Conservation (phyloP, 2,888 invertebrate genomes). For the Zelleria hepariella region DNA sequence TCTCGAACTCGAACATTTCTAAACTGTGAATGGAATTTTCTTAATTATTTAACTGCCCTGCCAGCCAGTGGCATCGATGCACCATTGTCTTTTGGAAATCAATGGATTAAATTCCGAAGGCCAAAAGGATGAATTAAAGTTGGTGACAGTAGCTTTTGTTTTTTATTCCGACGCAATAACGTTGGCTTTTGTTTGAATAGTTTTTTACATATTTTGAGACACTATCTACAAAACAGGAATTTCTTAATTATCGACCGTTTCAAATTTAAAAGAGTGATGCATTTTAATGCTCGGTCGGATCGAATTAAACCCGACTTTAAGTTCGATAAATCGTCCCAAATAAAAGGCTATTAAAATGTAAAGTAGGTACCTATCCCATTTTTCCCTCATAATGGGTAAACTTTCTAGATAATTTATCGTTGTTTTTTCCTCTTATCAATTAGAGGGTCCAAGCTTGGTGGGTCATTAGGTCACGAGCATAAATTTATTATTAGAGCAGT, state of each 20-base stretch:
- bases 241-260: neutral
- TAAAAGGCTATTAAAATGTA: neutral
- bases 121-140: neutral
- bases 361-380: neutral
- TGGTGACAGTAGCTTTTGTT: too few relatives aligned
- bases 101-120: too few relatives aligned
- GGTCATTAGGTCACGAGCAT: slow-evolving; percentile 15
- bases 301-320: neutral
- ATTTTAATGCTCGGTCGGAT: neutral
- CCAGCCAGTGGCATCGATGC: too few relatives aligned
- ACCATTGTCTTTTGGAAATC: neutral
- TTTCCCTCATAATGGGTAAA: neutral
- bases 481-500: slow-evolving; percentile 10
- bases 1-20: neutral
- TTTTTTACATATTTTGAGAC: too few relatives aligned
- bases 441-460: neutral
- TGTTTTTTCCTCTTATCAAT: neutral
- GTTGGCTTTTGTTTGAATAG: too few relatives aligned
- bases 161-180: too few relatives aligned
- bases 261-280: neutral
- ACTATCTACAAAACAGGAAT: too few relatives aligned
- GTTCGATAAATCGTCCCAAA: neutral
- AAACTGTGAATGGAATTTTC: neutral
- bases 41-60: neutral
- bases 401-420: neutral